Conservation (phyloP, 2,888 invertebrate species). For the Carpatolechia fugitivella region DNA sequence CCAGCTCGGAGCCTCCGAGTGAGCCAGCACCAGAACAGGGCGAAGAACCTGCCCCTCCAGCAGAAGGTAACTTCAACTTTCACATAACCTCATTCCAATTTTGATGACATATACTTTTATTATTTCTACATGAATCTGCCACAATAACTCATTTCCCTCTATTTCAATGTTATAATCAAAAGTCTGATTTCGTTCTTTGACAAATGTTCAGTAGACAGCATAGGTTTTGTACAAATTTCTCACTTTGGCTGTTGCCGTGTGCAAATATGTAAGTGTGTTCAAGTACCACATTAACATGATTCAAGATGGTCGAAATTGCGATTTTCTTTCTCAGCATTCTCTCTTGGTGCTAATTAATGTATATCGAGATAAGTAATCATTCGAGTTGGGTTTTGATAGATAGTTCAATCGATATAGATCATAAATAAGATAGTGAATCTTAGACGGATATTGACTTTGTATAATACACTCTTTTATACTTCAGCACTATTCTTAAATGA, state of each 20-base stretch:
- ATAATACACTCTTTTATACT: too few species aligned
- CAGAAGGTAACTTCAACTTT: conserved; percentile 53
- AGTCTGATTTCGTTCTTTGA: not conserved
- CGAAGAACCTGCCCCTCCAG: conserved; percentile 32
- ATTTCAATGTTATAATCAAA: not conserved
- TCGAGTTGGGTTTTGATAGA: not conserved
- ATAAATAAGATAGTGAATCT: too few species aligned
- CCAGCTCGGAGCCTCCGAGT: conserved; percentile 31
- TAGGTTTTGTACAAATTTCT: not conserved
- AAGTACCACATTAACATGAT: not conserved
- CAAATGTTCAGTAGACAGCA: not conserved
- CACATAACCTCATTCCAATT: conserved; percentile 59
- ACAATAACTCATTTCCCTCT: not conserved
- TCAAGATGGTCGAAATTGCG: conserved; percentile 10
- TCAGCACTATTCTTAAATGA: too few species aligned
- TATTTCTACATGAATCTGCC: not conserved
- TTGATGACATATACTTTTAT: conserved; percentile 47
- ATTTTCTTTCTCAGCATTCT: not conserved
- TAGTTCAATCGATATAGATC: too few species aligned
- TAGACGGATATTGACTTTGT: too few species aligned
- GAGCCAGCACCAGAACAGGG: conserved; percentile 30
- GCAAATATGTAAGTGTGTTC: not conserved
- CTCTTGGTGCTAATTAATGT: too few species aligned
- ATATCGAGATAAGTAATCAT: not conserved
- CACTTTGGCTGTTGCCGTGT: conserved; percentile 9